Percentiles rank a stretch among this genome's conserved stretches.
Evolutionary conservation across 2,888 invertebrate genomes (phyloP).

Genomic region (Volucella inanis): DNA sequence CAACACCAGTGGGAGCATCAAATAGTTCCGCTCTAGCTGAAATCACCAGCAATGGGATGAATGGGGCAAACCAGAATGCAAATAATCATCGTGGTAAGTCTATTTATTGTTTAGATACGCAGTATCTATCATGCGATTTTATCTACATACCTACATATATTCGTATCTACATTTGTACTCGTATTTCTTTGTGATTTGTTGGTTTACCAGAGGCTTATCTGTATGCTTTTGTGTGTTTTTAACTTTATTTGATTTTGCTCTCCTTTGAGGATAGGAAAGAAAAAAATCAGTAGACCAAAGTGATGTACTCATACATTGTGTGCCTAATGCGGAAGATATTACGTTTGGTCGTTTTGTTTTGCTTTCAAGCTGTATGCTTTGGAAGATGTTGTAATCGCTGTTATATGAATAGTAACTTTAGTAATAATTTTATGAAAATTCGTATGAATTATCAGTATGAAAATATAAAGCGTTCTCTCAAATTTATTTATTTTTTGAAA

Average conservation of each 20-base stretch:
- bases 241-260: not conserved
- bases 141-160: conserved; percentile 10
- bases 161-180: conserved; percentile 16
- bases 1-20: conserved; percentile 53
- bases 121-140: conserved; percentile 20
- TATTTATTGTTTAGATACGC: conserved; percentile 54
- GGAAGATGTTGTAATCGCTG: no score
- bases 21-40: conserved; percentile 69
- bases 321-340: conserved; percentile 48
- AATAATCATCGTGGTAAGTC: conserved; percentile 75
- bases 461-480: no score
- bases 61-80: conserved; percentile 70
- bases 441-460: no score
- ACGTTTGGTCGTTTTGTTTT: conserved; percentile 15
- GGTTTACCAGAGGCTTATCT: conserved; percentile 5
- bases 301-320: conserved; percentile 19
- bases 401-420: no score
- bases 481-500: no score
- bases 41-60: conserved; percentile 66
- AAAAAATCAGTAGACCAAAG: conserved; percentile 59
- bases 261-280: conserved; percentile 3
- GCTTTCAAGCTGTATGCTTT: not conserved
- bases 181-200: conserved; percentile 35
- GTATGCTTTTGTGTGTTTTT: not conserved
- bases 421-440: no score